These are phyloP conservation scores for Sitophilus oryzae DNA, from an alignment of 1,140 invertebrate genomes.

Conservation along the genomic window DNA sequence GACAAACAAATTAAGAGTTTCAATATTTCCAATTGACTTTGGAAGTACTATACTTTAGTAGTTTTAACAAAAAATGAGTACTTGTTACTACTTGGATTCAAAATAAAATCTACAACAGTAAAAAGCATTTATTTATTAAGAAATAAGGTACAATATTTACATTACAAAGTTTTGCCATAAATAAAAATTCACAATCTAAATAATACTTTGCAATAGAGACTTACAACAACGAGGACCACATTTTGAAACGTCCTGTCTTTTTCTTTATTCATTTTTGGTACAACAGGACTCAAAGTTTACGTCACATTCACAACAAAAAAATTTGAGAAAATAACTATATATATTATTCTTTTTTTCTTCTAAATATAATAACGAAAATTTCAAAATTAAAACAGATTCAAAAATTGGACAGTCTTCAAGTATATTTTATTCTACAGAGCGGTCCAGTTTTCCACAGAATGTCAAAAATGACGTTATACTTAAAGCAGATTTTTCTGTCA, in stretches of 20 bases:
- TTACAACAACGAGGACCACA: not conserved
- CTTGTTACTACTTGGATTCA: no score
- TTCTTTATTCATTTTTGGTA: no score
- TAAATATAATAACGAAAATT: constrained; percentile 1
- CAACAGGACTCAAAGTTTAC: not conserved
- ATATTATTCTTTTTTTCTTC: not conserved
- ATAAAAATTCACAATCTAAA: constrained; percentile 14
- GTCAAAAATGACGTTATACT: no score
- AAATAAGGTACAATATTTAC: constrained; percentile 23
- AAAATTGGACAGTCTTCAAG: constrained; percentile 22
- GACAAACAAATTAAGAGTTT: no score
- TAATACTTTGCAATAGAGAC: constrained; percentile 14
- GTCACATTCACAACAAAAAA: not conserved
- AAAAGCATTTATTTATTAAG: constrained; percentile 22
- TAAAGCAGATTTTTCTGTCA: no score
- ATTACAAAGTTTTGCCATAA: constrained; percentile 15
- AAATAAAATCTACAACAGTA: constrained; percentile 8
- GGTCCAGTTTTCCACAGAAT: no score
- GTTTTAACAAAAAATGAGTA: no score
- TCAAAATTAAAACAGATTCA: constrained; percentile 8
- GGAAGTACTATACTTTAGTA: no score
- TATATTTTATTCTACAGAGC: constrained; percentile 9
- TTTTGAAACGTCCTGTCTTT: no score
- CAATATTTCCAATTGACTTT: no score
- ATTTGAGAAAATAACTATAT: constrained; percentile 2